A percentile compares a stretch with the other conserved stretches of the same genome.
Conservation (phyloP, 23 tunicate genomes). For the Oikopleura dioica region DNA sequence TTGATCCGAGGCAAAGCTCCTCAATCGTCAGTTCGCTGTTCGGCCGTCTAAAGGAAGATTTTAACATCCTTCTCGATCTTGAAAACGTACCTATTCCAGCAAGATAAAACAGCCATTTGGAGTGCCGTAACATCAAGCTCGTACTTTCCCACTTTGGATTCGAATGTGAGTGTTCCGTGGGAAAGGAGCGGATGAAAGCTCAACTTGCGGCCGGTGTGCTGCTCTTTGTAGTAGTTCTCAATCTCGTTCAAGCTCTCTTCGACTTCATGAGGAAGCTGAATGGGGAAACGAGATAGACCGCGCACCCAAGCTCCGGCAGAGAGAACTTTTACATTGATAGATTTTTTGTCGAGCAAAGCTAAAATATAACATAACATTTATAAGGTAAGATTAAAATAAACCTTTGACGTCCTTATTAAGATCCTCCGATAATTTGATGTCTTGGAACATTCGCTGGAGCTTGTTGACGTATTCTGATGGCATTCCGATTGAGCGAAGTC, state of each 20-base stretch:
- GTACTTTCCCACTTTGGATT: constrained; percentile 50
- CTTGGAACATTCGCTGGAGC: constrained; percentile 73
- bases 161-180: constrained; percentile 47
- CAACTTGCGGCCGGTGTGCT: constrained; percentile 57
- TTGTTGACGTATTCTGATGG: constrained; percentile 75
- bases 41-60: too few species aligned
- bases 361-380: too few species aligned
- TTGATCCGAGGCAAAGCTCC: too few species aligned
- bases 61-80: too few species aligned
- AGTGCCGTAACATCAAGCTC: constrained; percentile 61
- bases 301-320: constrained; percentile 80
- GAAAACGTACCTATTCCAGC: too few species aligned
- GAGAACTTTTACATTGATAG: constrained; percentile 48
- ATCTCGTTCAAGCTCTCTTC: constrained; percentile 56
- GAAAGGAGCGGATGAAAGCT: constrained; percentile 70
- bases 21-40: too few species aligned
- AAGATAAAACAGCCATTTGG: constrained; percentile 43
- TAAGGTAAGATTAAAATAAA: too few species aligned
- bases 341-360: constrained; percentile 13
- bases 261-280: constrained; percentile 38
- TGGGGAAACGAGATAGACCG: constrained; percentile 31
- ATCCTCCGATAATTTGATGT: constrained; percentile 69
- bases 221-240: constrained; percentile 39
- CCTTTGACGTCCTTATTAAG: constrained; percentile 39
- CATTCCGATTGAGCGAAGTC: constrained; percentile 63